Conservation (phyloP, 2,888 invertebrate genomes). For the Xylocampa areola region DNA sequence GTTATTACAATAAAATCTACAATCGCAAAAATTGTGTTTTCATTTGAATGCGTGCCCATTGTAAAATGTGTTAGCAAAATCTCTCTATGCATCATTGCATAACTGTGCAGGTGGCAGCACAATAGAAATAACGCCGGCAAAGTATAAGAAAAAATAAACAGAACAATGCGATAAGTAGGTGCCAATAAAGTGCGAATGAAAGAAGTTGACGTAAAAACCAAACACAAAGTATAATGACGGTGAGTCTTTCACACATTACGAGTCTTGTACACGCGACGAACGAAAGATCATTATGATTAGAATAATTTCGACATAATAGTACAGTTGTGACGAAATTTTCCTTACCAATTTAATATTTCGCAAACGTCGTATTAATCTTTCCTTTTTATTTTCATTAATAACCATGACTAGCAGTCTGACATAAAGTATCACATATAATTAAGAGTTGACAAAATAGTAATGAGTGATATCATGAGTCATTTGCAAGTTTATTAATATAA, state of each 20-base stretch:
- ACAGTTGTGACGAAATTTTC: background rate
- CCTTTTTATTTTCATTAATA: too few species aligned
- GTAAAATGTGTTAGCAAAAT: too few species aligned
- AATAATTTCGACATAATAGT: background rate
- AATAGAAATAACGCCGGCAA: constrained; percentile 52
- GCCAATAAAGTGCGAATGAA: constrained; percentile 70
- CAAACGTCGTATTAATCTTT: background rate
- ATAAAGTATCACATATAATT: constrained; percentile 2
- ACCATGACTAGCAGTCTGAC: background rate
- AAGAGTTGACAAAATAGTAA: constrained; percentile 15
- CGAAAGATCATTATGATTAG: background rate
- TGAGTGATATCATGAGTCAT: constrained; percentile 17
- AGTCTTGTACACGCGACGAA: constrained; percentile 5
- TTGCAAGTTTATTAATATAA: constrained; percentile 48
- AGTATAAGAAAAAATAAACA: constrained; percentile 51
- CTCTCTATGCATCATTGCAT: constrained; percentile 57
- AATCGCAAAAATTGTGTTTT: constrained; percentile 17
- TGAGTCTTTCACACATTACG: constrained; percentile 57
- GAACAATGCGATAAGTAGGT: constrained; percentile 70
- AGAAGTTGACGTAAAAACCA: constrained; percentile 66
- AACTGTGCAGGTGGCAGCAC: constrained; percentile 72
- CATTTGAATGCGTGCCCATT: too few species aligned
- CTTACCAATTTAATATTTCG: background rate
- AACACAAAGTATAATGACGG: constrained; percentile 59
- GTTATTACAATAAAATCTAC: constrained; percentile 17